Base-by-base conservation (phyloP, 2,797 vertebrate species). In the Echiichthys vipera region DNA sequence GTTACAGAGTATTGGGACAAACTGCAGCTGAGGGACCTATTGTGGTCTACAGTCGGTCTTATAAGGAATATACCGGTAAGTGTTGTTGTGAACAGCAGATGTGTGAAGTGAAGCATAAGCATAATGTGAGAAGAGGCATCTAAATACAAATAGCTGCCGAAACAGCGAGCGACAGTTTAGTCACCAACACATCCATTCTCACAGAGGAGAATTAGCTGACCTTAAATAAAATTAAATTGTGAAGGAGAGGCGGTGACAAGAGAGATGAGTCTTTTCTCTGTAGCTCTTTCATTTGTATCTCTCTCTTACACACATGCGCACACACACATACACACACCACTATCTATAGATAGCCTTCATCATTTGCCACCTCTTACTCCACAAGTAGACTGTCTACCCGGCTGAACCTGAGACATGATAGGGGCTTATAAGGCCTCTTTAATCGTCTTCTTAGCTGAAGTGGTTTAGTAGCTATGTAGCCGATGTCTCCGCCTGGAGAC, bases 361-460 rank as follows among this genome's bases (percentile, higher is more conserved):
- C 65, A 73, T 59, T 70, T 32, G 4, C 34, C 22, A 40, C 22
- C 37, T n/a, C 58, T 40, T 1, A 49, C 30, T 61, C 25, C 69
- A 63, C 40, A 20, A 64, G 43, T 49, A 81, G 46, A 79, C 77
- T 9, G 20, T 51, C 54, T 59, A 65, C 78, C 27, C 13, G 57
- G 69, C 74, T 65, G 68, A 84, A 71, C 61, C 56, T 14, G 65
- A 84, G 77, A 83, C 69, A 67, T 86, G 76, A 90, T 57, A 64
- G 29, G 62, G 76, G 85, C 88, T 88, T 89, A 80, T 74, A 81
- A 72, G 1, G 58, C 47, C 63, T 50, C 63, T 85, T 68, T 86
- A 87, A 89, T 86, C 85, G 78, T 45, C 65, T 72, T 29, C 74
- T 85, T 80, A 81, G 50, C 62, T 79, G 22, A 42, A 55, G 64